A percentile compares a stretch with the other conserved stretches of the same genome.
Evolutionary conservation across 1,140 invertebrate species (phyloP).

Genomic region (Heliconius hewitsoni): DNA sequence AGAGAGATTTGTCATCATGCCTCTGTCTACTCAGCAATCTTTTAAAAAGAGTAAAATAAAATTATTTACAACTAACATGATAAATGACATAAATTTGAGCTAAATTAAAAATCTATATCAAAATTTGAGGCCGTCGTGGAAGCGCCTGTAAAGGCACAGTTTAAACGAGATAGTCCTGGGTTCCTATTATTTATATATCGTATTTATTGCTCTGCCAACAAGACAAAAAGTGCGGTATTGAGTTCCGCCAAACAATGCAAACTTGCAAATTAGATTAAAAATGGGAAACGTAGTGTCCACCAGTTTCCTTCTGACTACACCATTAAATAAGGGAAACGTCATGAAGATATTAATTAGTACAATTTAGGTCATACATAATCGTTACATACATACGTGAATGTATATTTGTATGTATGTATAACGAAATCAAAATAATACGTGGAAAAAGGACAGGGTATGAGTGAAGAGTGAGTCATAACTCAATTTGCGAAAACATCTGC

Average conservation of each 20-base stretch:
- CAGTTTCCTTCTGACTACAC: too few species aligned
- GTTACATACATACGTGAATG: not conserved
- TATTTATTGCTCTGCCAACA: too few species aligned
- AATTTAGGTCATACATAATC: slow-evolving; percentile 6
- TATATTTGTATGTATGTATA: slow-evolving; percentile 27
- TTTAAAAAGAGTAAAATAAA: not conserved
- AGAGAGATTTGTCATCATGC: not conserved
- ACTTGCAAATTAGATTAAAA: too few species aligned
- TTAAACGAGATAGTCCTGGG: too few species aligned
- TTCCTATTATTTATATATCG: too few species aligned
- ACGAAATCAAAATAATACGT: slow-evolving; percentile 46
- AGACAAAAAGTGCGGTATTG: too few species aligned
- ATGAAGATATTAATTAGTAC: not conserved
- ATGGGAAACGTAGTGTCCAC: too few species aligned
- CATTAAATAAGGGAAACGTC: too few species aligned
- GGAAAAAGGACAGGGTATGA: slow-evolving; percentile 41
- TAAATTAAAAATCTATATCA: not conserved
- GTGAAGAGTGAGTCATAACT: slow-evolving; percentile 53
- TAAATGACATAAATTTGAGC: not conserved
- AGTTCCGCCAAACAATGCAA: too few species aligned
- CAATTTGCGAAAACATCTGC: slow-evolving; percentile 61
- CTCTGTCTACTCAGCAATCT: not conserved
- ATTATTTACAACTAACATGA: not conserved
- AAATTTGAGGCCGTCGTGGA: too few species aligned
- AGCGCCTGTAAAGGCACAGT: too few species aligned